A percentile compares a stretch with the other conserved stretches of the same genome.
These are phyloP conservation scores for Otolemur crassicaudatus DNA, from an alignment of 2,797 vertebrate species.

Conservation along the genomic window DNA sequence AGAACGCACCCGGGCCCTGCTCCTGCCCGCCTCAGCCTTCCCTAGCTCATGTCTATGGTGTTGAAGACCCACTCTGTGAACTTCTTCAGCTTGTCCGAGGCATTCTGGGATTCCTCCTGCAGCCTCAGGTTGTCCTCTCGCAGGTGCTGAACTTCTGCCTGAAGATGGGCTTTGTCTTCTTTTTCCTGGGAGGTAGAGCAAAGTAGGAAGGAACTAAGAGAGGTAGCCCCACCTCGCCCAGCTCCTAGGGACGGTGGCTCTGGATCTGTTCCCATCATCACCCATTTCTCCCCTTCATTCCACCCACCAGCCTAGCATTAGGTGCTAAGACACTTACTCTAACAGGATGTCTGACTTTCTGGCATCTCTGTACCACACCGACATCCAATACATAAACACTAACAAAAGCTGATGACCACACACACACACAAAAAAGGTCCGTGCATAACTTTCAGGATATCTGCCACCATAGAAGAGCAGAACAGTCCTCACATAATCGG, in stretches of 20 bases:
- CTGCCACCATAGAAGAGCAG: no score
- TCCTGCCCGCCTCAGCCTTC: neutral
- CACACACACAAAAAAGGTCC: no score
- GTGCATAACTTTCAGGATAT: no score
- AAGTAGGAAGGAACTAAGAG: neutral
- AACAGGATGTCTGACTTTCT: no score
- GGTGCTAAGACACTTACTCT: neutral
- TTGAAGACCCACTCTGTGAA: constrained; percentile 99
- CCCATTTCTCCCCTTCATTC: neutral
- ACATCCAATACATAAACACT: no score
- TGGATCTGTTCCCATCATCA: rapidly evolving
- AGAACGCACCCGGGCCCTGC: neutral
- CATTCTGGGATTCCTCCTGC: constrained; percentile 97
- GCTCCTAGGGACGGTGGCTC: neutral
- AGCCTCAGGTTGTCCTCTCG: constrained; percentile 96
- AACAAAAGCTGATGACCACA: no score
- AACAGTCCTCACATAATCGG: no score
- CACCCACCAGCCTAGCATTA: neutral
- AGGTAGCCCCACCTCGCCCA: neutral
- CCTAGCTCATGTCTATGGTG: constrained; percentile 98
- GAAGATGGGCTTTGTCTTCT: constrained; percentile 94
- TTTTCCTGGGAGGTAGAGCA: constrained; percentile 91
- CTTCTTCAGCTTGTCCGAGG: constrained; percentile 97
- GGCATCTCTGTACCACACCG: no score
- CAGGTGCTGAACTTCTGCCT: constrained; percentile 95